Evolutionary conservation across 2,888 invertebrate species (phyloP), one percentile per base, ranked within the genome.

Genomic region (Protophormia terraenovae): DNA sequence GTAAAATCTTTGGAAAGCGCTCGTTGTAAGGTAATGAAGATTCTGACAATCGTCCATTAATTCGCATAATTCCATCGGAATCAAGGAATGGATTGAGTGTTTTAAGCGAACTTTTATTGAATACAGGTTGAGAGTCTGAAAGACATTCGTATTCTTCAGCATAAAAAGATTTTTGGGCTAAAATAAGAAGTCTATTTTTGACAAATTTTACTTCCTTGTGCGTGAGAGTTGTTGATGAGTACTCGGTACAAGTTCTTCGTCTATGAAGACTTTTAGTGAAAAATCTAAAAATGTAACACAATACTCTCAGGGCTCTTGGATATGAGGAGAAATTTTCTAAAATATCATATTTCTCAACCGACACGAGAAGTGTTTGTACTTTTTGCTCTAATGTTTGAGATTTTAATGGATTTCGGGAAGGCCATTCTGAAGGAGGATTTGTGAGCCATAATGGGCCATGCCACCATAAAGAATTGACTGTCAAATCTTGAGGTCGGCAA

Each of bases 381-480:
- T 4, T 45, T 27, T 29, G 12, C n/a, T 10, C 29, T 29, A 29
- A 1, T 0, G n/a, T 22, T 35, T 4, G 4, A n/a, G n/a, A 1
- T 24, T 41, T 66, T 19, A 75, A 53, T 1, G 19, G 29, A 1
- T 66, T 47, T 12, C 32, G 8, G 22, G 6, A 22, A 10, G 82
- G 75, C 62, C 75, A 82, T 5, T 45, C 3, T 1, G 29, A 5
- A 7, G 32, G 1, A 5, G 24, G 27, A 1, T 32, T 27, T 16
- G n/a, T 14, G 8, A 75, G 62, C 82, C 75, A 75, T 7, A 5
- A 38, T 14, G 82, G 69, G 0, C 75, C 82, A 8, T 67, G 19
- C 66, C 81, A 75, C 81, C 75, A 75, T 3, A 75, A 2, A 62
- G 24, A 16, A 75, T 53, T 53, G 22, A n/a, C n/a, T 53, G 19